These are phyloP conservation scores for Pissodes strobi DNA, from an alignment of 1,140 invertebrate genomes.

Conservation along the genomic window DNA sequence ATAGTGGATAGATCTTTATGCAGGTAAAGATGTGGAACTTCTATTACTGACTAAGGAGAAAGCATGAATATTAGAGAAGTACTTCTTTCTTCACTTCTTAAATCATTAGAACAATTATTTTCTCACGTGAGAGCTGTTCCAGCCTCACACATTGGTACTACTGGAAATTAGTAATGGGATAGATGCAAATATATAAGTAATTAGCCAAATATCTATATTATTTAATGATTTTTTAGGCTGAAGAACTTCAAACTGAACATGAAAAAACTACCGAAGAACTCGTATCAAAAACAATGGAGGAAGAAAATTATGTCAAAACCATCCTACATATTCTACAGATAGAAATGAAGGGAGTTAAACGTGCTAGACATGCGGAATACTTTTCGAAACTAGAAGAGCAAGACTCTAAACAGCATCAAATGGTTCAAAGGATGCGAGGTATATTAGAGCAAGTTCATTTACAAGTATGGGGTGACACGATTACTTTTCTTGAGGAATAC, in stretches of 20 bases:
- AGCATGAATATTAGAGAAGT: too few species aligned
- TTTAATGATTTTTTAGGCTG: constrained; percentile 22
- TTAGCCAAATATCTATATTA: too few species aligned
- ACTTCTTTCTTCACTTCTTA: too few species aligned
- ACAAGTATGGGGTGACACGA: constrained; percentile 34
- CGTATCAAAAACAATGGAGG: constrained; percentile 19
- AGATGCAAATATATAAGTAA: too few species aligned
- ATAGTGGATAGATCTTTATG: too few species aligned
- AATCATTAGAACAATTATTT: too few species aligned
- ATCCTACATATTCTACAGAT: constrained; percentile 44
- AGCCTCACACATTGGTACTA: too few species aligned
- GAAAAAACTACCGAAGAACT: constrained; percentile 30
- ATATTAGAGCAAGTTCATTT: constrained; percentile 39
- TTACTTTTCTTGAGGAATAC: constrained; percentile 37
- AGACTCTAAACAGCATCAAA: constrained; percentile 38
- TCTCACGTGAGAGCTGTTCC: too few species aligned
- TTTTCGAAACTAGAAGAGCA: constrained; percentile 47
- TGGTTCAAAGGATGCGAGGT: constrained; percentile 35
- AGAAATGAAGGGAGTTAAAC: constrained; percentile 40
- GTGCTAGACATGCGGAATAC: constrained; percentile 41
- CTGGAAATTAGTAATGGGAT: too few species aligned
- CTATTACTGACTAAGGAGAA: too few species aligned
- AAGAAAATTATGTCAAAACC: constrained; percentile 47
- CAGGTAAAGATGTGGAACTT: too few species aligned
- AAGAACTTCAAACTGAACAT: constrained; percentile 21